Percentiles rank a stretch among this genome's conserved stretches.
phyloP scores from a whole-genome alignment of 2,797 vertebrate species.

The Hoplostethus mediterraneus region DNA sequence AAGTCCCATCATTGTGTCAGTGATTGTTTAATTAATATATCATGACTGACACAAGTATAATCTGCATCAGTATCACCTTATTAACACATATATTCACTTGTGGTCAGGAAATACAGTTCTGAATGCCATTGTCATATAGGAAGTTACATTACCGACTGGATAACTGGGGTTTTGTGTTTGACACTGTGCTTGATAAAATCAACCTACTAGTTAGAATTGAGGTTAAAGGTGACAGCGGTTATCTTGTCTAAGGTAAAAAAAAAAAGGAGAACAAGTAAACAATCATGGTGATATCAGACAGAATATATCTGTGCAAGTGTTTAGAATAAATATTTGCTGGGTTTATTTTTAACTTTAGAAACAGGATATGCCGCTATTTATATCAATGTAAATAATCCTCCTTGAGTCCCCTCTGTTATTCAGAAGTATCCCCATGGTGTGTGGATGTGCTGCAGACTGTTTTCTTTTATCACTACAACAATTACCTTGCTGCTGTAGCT shows the following conservation, averaged over 20 bases:
- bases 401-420: conserved; percentile 57
- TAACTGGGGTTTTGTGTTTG: conserved; percentile 27
- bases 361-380: conserved; percentile 83
- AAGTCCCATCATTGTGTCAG: background rate
- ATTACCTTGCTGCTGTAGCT: conserved; percentile 57
- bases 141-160: conserved; percentile 20
- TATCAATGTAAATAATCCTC: conserved; percentile 82
- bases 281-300: conserved; percentile 56
- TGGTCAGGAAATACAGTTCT: background rate
- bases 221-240: conserved; percentile 63
- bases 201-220: conserved; percentile 4
- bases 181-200: conserved; percentile 48
- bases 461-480: conserved; percentile 76
- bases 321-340: conserved; percentile 67
- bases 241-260: conserved; percentile 51
- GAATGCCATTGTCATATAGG: background rate
- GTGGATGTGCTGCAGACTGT: conserved; percentile 81
- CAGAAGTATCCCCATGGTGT: conserved; percentile 63
- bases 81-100: background rate
- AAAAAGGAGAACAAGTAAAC: conserved; percentile 54
- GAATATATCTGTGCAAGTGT: conserved; percentile 48
- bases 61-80: background rate
- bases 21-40: no score
- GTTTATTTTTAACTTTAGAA: conserved; percentile 80
- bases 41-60: background rate